Percentiles rank a stretch among this genome's conserved stretches.
Conservation (phyloP, 2,888 invertebrate species). For the Agapetus fuscipes region DNA sequence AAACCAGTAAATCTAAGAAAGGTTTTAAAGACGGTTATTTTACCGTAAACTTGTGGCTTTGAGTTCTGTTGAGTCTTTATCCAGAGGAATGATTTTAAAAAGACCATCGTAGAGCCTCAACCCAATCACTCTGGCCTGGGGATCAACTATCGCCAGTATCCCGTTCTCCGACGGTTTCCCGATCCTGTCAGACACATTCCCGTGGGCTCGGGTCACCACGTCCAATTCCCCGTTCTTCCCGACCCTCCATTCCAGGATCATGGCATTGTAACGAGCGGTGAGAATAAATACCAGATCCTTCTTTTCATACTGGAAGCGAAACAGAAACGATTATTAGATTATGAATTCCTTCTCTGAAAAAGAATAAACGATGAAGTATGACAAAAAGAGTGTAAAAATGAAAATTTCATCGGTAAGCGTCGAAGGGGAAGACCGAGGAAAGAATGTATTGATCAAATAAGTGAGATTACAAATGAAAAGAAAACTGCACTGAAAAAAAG, state of each 20-base stretch:
- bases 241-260: constrained; percentile 87
- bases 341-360: not conserved
- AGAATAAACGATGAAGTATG: constrained; percentile 1
- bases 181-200: constrained; percentile 90
- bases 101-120: constrained; percentile 92
- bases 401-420: not conserved
- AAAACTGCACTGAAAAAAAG: no score
- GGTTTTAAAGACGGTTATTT: no score
- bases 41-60: constrained; percentile 79
- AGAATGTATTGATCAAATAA: no score
- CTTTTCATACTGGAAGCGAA: constrained; percentile 63
- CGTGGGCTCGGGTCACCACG: constrained; percentile 91
- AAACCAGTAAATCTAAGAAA: no score
- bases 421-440: no score
- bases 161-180: constrained; percentile 95
- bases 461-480: no score
- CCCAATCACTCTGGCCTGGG: constrained; percentile 90
- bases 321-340: constrained; percentile 6
- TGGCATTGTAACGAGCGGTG: constrained; percentile 91
- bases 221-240: constrained; percentile 70
- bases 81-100: constrained; percentile 94
- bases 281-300: constrained; percentile 91
- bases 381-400: not conserved
- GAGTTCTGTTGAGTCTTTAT: constrained; percentile 86
- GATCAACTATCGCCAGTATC: constrained; percentile 92